Evolutionary conservation across 2,113 vertebrate species (phyloP).

Genomic region (Coracopsis vasa): DNA sequence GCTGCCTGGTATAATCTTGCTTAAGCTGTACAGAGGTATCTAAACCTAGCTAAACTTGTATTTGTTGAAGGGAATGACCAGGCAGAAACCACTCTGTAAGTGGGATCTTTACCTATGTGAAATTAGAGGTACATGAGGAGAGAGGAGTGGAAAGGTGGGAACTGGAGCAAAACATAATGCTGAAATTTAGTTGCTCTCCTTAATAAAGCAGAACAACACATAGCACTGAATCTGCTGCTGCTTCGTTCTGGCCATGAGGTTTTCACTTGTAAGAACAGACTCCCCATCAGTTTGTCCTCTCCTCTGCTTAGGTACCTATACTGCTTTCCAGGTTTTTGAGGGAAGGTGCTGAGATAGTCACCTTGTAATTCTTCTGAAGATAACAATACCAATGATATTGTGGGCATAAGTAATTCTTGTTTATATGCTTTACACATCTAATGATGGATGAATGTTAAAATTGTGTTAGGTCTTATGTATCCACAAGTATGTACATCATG

Average conservation of each 20-base stretch:
- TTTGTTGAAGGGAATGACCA: background rate
- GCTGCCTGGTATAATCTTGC: background rate
- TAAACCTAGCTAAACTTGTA: background rate
- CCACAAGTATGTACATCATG: background rate
- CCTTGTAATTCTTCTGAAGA: background rate
- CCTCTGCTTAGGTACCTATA: background rate
- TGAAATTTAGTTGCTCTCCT: background rate
- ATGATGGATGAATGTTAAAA: background rate
- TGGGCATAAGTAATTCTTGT: background rate
- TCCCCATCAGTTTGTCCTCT: background rate
- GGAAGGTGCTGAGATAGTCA: background rate
- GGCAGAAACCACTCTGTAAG: background rate
- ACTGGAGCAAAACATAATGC: background rate
- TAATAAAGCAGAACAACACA: background rate
- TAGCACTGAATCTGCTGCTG: background rate
- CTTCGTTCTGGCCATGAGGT: background rate
- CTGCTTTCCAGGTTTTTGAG: background rate
- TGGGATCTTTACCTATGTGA: background rate
- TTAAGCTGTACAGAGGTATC: background rate
- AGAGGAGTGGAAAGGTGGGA: background rate
- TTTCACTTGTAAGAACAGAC: background rate
- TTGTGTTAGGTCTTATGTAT: background rate
- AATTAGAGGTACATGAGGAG: background rate
- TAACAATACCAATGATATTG: background rate
- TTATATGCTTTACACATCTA: background rate